Evolutionary conservation across 92 coral and sea anemone genomes (phyloP).

Genomic region (Actinostola sp.): DNA sequence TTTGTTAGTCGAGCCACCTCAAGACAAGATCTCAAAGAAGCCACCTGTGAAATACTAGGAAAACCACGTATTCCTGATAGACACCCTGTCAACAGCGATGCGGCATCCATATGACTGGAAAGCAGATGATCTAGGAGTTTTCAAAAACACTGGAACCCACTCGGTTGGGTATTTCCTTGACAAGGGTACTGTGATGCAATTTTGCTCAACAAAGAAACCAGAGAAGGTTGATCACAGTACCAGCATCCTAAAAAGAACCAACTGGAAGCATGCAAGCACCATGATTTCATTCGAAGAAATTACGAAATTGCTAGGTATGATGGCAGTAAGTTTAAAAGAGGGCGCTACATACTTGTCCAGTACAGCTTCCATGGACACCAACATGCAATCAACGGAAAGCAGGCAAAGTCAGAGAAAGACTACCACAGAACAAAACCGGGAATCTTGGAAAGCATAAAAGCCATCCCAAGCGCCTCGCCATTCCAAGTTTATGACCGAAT

Average conservation of each 20-base stretch:
- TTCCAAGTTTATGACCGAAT: conserved; percentile 39
- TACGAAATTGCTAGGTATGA: neutral
- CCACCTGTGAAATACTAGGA: conserved; percentile 40
- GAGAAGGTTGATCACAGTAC: conserved; percentile 5
- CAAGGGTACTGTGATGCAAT: neutral
- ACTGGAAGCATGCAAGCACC: conserved; percentile 46
- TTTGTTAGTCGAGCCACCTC: conserved; percentile 19
- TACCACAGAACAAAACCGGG: neutral
- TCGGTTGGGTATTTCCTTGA: conserved; percentile 13
- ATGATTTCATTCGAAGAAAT: conserved; percentile 32
- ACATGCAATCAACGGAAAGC: neutral
- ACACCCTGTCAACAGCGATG: conserved; percentile 6
- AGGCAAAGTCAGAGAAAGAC: neutral
- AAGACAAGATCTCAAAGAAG: conserved; percentile 11
- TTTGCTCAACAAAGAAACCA: conserved; percentile 28
- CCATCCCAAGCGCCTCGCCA: conserved; percentile 13
- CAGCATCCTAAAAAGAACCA: conserved; percentile 30
- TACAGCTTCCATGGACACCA: neutral
- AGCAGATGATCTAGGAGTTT: conserved; percentile 51
- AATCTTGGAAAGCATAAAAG: conserved; percentile 41
- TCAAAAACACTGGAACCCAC: conserved; percentile 24
- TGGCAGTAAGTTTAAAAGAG: conserved; percentile 8
- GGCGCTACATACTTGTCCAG: neutral
- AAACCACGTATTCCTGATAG: conserved; percentile 25
- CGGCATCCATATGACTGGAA: conserved; percentile 36